Percentiles rank a stretch among this genome's conserved stretches.
Evolutionary conservation across 2,113 vertebrate genomes (phyloP).

Genomic region (Cinclus mexicanus): DNA sequence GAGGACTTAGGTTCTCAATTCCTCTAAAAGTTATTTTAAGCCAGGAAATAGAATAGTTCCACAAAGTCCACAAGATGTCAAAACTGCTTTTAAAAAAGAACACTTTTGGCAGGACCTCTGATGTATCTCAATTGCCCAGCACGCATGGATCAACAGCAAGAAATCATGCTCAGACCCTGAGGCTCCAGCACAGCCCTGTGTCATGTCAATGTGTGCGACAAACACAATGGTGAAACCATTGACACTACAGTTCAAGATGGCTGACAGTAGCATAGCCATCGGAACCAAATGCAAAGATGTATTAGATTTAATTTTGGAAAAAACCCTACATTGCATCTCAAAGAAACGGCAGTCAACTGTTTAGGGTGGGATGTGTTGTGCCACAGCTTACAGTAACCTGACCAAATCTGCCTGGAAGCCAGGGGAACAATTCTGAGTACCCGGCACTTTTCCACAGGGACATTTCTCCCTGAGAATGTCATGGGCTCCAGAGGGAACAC

Average conservation of each 20-base stretch:
- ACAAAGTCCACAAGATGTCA: background rate
- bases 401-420: background rate
- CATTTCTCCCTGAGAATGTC: background rate
- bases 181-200: background rate
- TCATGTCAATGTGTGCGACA: background rate
- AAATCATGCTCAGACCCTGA: background rate
- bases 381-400: background rate
- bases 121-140: background rate
- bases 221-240: background rate
- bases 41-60: background rate
- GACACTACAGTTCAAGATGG: background rate
- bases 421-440: background rate
- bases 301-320: background rate
- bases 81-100: background rate
- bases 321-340: background rate
- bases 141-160: background rate
- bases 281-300: background rate
- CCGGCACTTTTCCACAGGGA: background rate
- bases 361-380: background rate
- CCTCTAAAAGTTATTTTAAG: background rate
- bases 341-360: background rate
- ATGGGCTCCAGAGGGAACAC: background rate
- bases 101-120: background rate
- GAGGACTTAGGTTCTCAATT: background rate
- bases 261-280: background rate